Evolutionary conservation across 1,140 invertebrate genomes (phyloP), one percentile per base, ranked within the genome.

Genomic region (Holotrichia oblita): DNA sequence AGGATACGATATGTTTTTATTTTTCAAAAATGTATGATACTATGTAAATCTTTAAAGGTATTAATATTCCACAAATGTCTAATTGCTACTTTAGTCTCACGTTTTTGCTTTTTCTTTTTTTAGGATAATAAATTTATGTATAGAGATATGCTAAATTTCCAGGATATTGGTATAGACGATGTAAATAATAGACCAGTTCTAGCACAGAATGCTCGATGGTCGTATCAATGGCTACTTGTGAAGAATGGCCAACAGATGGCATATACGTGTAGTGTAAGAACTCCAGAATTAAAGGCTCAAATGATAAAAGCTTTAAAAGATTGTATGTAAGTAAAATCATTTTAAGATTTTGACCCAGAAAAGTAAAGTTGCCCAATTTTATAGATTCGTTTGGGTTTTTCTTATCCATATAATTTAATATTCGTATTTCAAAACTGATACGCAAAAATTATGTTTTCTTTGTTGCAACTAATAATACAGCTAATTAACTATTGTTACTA

Each of bases 21-120:
- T 34, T 99, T 99, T 88, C 97, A 99, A 86, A 97, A 97, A 90
- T 94, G 97, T 34, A 93, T 99, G 88, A 90, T 99, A 76, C 93
- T 99, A 87, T 99, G 97, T 86, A 99, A 99, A 89, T 90, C 94
- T 12, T 64, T 82, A 22, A 82, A 82, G 81, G 61, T 69, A 27
- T 4, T 22, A 27, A 6, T 17, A 10, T 41, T 12, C 40, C 20
- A 74, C 7, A 27, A 12, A 72, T 34, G 22, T 3, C 61, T 34
- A 34, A 4, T 34, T 22, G 8, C 34, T 27, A 27, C 22, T 6
- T 34, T 34, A 34, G 3, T 9, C 4, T 27, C 0, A 42, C 7
- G 69, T 69, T 27, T n/a, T n/a, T n/a, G n/a, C n/a, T n/a, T n/a
- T n/a, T n/a, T n/a, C n/a, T n/a, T n/a, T n/a, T n/a, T 88, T 69